Percentiles rank a stretch among this genome's conserved stretches.
These are phyloP conservation scores for Sebastes melanostomus DNA, from an alignment of 2,797 vertebrate genomes.

Conservation along the genomic window DNA sequence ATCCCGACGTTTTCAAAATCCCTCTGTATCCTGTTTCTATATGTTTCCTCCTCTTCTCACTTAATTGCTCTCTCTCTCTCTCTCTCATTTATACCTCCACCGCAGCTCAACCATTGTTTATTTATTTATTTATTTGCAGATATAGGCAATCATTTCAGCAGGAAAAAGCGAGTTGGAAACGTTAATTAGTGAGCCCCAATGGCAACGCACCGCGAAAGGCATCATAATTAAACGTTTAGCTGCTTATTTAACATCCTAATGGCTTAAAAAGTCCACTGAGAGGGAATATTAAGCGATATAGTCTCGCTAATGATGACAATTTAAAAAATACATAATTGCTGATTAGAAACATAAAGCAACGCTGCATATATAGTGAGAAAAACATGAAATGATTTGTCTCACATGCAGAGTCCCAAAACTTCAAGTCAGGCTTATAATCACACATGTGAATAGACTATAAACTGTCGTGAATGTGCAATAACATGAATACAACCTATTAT, in stretches of 20 bases:
- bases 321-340: constrained; percentile 60
- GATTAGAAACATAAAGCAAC: constrained; percentile 53
- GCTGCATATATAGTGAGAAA: not conserved
- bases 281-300: constrained; percentile 69
- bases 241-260: constrained; percentile 76
- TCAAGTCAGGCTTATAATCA: not conserved
- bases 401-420: constrained; percentile 3
- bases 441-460: not conserved
- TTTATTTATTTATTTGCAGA: constrained; percentile 73
- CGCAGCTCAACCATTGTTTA: constrained; percentile 69
- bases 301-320: constrained; percentile 57
- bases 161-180: constrained; percentile 43
- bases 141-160: constrained; percentile 64
- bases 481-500: not conserved
- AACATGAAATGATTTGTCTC: constrained; percentile 12
- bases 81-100: constrained; percentile 48
- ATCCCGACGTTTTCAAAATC: constrained; percentile 61
- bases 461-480: not conserved
- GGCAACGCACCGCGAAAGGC: constrained; percentile 71
- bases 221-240: constrained; percentile 79
- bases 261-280: constrained; percentile 72
- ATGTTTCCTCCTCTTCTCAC: constrained; percentile 42
- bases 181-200: constrained; percentile 80
- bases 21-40: constrained; percentile 65
- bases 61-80: constrained; percentile 65